Conservation (phyloP, 1,140 invertebrate genomes). For the Lasaia peninsularis region DNA sequence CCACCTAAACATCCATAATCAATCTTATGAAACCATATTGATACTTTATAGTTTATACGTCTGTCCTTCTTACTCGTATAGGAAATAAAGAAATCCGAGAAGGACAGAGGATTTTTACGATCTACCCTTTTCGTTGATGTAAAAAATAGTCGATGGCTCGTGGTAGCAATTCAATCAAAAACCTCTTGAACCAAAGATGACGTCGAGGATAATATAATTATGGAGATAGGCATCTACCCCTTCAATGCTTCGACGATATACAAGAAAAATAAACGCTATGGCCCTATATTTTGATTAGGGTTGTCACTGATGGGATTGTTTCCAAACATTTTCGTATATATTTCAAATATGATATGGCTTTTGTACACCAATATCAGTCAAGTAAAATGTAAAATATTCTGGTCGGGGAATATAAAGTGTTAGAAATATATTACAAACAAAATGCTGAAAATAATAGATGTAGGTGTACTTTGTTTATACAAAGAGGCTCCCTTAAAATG, state of each 20-base stretch:
- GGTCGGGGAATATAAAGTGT: too few species aligned
- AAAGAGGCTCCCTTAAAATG: too few species aligned
- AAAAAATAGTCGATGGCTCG: constrained; percentile 4
- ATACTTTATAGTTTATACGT: too few species aligned
- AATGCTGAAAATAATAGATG: too few species aligned
- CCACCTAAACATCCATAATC: not conserved
- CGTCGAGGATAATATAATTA: constrained; percentile 31
- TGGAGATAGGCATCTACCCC: constrained; percentile 26
- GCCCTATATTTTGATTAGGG: not conserved
- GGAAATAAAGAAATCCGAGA: not conserved
- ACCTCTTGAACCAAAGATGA: constrained; percentile 22
- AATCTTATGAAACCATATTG: not conserved
- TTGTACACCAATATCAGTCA: too few species aligned
- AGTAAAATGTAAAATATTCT: too few species aligned
- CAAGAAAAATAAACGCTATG: constrained; percentile 7
- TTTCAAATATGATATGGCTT: too few species aligned
- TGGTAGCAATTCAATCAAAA: constrained; percentile 12
- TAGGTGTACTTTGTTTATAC: too few species aligned
- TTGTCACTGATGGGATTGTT: not conserved
- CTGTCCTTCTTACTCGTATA: not conserved
- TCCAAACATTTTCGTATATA: not conserved
- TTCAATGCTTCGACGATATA: constrained; percentile 22
- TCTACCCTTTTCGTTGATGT: constrained; percentile 1
- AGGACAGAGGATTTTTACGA: constrained; percentile 2
- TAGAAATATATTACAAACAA: too few species aligned